A percentile compares a stretch with the other conserved stretches of the same genome.
Evolutionary conservation across 2,888 invertebrate genomes (phyloP).

Genomic region (Amiota minor): DNA sequence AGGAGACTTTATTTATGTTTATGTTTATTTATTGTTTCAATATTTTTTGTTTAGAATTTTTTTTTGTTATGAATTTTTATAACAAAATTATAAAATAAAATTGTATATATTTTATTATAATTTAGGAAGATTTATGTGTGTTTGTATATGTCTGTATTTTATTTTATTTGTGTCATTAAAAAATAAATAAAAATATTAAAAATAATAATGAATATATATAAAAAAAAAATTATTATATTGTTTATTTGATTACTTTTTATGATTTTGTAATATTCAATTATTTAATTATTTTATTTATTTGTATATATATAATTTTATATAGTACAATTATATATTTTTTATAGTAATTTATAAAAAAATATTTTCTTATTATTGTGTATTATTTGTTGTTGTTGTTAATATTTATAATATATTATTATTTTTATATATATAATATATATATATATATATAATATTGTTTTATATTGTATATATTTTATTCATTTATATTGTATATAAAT

Average conservation of each 20-base stretch:
- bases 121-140: slow-evolving; percentile 19
- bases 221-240: slow-evolving; percentile 25
- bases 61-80: slow-evolving; percentile 7
- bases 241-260: slow-evolving; percentile 49
- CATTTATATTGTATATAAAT: slow-evolving; percentile 28
- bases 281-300: slow-evolving; percentile 22
- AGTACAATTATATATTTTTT: slow-evolving; percentile 26
- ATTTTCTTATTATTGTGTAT: slow-evolving; percentile 43
- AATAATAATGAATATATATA: slow-evolving; percentile 53
- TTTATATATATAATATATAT: slow-evolving; percentile 40
- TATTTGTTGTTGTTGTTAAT: slow-evolving; percentile 40
- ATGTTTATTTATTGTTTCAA: slow-evolving; percentile 39
- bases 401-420: slow-evolving; percentile 66
- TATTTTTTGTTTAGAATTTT: slow-evolving; percentile 43
- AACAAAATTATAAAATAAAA: slow-evolving; percentile 34
- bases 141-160: not conserved
- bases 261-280: slow-evolving; percentile 35
- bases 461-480: slow-evolving; percentile 35
- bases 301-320: slow-evolving; percentile 31
- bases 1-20: slow-evolving; percentile 22
- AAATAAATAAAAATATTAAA: slow-evolving; percentile 49
- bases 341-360: slow-evolving; percentile 46
- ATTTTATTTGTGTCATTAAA: slow-evolving; percentile 46
- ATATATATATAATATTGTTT: slow-evolving; percentile 50
- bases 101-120: slow-evolving; percentile 29